Base-by-base conservation (phyloP, 2,113 vertebrate species). In the Falcunculus frontatus region DNA sequence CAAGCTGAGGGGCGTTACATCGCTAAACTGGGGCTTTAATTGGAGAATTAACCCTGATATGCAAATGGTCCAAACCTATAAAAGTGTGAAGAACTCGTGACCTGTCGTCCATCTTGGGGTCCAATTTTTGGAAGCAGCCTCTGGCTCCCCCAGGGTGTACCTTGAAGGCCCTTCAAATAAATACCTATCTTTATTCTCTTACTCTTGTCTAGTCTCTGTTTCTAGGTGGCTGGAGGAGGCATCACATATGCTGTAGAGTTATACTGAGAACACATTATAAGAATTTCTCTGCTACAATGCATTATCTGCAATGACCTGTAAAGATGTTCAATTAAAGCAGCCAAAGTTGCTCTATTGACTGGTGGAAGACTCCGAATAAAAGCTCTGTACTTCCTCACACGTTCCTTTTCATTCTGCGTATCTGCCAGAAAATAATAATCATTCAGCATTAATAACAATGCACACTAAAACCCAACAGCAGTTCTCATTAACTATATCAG, bases 291-390 rank as follows among this genome's bases (percentile, higher is more conserved):
- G 22, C 73, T 70, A 72, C 57, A 56, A 25, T 30, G 52, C 15
- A 46, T 84, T 35, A 62, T 84, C 77, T 88, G 62, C 37, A 96
- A 94, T 94, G 73, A 99, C 99, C 99, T 99, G 97, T 99, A 99
- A 84, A 99, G 98, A 91, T 99, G 99, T 93, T 99, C 99, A 81
- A 99, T 98, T 91, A 99, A 89, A 68, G 99, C 99, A 56, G 98
- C 98, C 49, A 99, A 81, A 5, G 99, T 99, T 65, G 98, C 98
- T 97, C 98, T 97, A 96, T 98, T 99, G 95, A 99, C 98, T 53
- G 97, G 98, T 44, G 99, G 99, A 95, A 99, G 98, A 13, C 98
- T 98, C 60, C 91, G 98, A 88, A 99, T 99, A 96, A 99, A 99
- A 81, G 98, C 97, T 49, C 97, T 98, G 68, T 99, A 99, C 90